Base-by-base conservation (phyloP, 2,888 invertebrate species). In the Luperina testacea region DNA sequence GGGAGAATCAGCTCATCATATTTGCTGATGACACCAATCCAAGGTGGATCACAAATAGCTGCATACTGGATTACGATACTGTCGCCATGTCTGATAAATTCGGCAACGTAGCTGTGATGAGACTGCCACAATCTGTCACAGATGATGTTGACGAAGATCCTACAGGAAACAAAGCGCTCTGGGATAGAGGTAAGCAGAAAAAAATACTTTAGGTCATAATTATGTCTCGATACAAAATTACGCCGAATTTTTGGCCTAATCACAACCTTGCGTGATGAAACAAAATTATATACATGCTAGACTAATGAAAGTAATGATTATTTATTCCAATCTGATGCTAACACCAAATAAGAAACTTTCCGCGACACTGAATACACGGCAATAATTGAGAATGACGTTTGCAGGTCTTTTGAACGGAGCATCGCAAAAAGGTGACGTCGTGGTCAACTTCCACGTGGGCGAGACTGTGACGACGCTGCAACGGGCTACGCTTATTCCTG, bases 141-240 rank as follows among this genome's bases (percentile, higher is more conserved):
- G 99, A 99, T 95, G 99, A 99, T 93, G 99, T 99, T 0, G 99
- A 99, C 94, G 99, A 99, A 95, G 99, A 99, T 96, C 99, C 99
- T 0, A 99, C 99, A 0, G 99, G 99, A 68, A 99, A 99, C 92
- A 99, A 99, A 94, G 99, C 99, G 0, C 97, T 99, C 0, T 99
- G 99, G 99, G 98, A 98, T 93, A 97, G 98, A 93, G 98, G 97
- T 96, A 91, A 93, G 67, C 17, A 59, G 51, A 51, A n/a, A 27
- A 67, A 48, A 63, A 15, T 2, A 32, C 32, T 45, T 24, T 1
- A 13, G 45, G 17, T 7, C 20, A 32, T 59, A 15, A 27, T 27
- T 53, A 42, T 20, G 15, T 0, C 20, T 32, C 2, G 2, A 38
- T 17, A 9, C 32, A 24, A 70, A 3, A 48, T 15, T 57, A 38